These are phyloP conservation scores for Nerophis lumbriciformis DNA, from an alignment of 2,113 vertebrate species.

Conservation along the genomic window DNA sequence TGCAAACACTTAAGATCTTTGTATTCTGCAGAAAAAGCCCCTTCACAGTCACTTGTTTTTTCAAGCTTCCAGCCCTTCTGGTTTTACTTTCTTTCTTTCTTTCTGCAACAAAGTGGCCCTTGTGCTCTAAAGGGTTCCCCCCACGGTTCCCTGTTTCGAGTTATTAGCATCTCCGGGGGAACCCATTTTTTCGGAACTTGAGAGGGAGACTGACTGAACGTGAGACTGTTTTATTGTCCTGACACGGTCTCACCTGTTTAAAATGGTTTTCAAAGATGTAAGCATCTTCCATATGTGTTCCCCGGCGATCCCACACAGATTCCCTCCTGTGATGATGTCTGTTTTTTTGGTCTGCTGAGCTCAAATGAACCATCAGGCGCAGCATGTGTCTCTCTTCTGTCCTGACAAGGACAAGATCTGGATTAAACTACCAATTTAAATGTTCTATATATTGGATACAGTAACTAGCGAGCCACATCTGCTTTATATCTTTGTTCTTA, in stretches of 20 bases:
- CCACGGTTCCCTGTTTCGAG: conserved; percentile 18
- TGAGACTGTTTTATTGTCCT: conserved; percentile 1
- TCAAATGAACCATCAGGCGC: conserved; percentile 23
- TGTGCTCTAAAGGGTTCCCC: conserved; percentile 38
- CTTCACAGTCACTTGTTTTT: conserved; percentile 21
- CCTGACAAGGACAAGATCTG: not conserved
- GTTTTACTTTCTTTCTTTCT: conserved; percentile 24
- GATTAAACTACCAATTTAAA: not conserved
- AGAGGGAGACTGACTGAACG: no score
- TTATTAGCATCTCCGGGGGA: conserved; percentile 21
- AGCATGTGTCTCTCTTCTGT: not conserved
- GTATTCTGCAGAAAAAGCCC: conserved; percentile 14
- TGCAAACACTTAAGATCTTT: conserved; percentile 5
- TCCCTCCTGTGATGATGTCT: conserved; percentile 33
- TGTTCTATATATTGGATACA: not conserved
- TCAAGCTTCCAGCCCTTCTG: conserved; percentile 18
- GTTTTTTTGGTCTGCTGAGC: conserved; percentile 32
- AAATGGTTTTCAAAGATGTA: conserved; percentile 23
- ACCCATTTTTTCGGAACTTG: conserved; percentile 18
- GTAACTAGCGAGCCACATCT: not conserved
- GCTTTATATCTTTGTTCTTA: conserved; percentile 2
- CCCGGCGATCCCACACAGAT: conserved; percentile 15
- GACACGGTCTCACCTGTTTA: not conserved
- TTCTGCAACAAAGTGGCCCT: conserved; percentile 34
- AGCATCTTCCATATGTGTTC: conserved; percentile 35